phyloP scores from a whole-genome alignment of 2,888 invertebrate species.

The Hypselothyrea guttata region DNA sequence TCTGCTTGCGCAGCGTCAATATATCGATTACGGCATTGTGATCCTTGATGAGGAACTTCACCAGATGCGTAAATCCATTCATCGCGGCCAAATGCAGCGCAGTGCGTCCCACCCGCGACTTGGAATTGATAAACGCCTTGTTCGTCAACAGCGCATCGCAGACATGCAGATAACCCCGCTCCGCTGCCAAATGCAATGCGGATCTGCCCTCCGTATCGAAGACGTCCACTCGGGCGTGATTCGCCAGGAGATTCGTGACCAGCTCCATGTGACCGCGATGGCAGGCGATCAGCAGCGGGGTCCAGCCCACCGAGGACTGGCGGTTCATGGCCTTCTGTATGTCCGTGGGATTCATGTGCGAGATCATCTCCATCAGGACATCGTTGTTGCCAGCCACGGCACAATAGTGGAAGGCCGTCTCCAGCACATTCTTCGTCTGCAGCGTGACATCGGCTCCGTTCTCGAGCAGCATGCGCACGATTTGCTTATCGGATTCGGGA shows the following conservation, averaged over 20 bases:
- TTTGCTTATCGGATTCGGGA: constrained; percentile 91
- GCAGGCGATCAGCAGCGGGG: constrained; percentile 97
- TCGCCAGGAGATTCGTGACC: constrained; percentile 92
- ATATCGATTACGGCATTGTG: constrained; percentile 98
- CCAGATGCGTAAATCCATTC: constrained; percentile 96
- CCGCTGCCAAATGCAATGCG: constrained; percentile 96
- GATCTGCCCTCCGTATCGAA: constrained; percentile 98
- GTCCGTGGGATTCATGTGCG: constrained; percentile 93
- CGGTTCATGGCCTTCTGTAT: constrained; percentile 97
- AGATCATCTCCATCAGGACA: constrained; percentile 95
- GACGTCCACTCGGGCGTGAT: constrained; percentile 99
- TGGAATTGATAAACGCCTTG: constrained; percentile 99
- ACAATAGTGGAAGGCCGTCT: constrained; percentile 97
- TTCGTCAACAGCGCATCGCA: constrained; percentile 94
- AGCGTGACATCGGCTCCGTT: constrained; percentile 95
- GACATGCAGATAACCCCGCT: constrained; percentile 94
- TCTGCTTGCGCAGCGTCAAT: constrained; percentile 96
- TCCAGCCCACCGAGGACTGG: constrained; percentile 97
- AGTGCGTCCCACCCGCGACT: constrained; percentile 97
- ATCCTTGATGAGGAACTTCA: constrained; percentile 95
- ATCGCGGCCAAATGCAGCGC: constrained; percentile 98
- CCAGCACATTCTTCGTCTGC: constrained; percentile 92
- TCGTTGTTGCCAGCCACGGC: constrained; percentile 98
- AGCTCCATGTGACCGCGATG: constrained; percentile 97
- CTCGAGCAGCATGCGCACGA: constrained; percentile 93